These are phyloP conservation scores for Numida meleagris DNA, from an alignment of 2,113 vertebrate genomes.

Conservation along the genomic window DNA sequence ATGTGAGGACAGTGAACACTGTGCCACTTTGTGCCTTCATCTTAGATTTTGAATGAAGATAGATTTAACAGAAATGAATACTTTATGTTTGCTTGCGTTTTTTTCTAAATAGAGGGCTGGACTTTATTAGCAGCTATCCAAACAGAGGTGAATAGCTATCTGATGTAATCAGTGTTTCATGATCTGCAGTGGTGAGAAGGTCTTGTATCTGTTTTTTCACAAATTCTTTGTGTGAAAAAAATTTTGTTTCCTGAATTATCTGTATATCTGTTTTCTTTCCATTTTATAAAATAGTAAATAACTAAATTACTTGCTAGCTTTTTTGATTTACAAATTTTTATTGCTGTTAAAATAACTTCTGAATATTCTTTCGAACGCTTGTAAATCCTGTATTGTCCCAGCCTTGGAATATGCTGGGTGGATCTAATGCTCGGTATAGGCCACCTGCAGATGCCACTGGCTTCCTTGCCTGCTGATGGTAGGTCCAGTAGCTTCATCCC, in stretches of 20 bases:
- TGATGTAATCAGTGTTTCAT: not conserved
- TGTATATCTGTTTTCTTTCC: not conserved
- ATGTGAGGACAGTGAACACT: not conserved
- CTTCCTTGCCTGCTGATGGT: not conserved
- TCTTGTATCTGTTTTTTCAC: not conserved
- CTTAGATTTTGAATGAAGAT: not conserved
- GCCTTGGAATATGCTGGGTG: not conserved
- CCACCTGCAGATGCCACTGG: not conserved
- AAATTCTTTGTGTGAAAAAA: not conserved
- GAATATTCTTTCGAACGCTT: not conserved
- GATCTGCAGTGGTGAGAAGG: not conserved
- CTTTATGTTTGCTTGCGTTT: not conserved
- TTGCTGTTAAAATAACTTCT: not conserved
- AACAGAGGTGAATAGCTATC: fast-evolving
- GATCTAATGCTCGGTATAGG: not conserved
- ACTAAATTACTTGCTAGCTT: not conserved
- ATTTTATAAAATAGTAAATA: not conserved
- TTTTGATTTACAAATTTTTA: not conserved
- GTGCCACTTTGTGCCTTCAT: not conserved
- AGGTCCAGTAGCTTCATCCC: not conserved
- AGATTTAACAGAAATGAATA: not conserved
- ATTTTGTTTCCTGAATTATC: not conserved
- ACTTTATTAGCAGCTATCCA: not conserved
- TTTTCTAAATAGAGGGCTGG: not conserved
- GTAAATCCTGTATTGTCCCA: not conserved